phyloP scores from a whole-genome alignment of 2,797 vertebrate genomes.

The Pampus argenteus region DNA sequence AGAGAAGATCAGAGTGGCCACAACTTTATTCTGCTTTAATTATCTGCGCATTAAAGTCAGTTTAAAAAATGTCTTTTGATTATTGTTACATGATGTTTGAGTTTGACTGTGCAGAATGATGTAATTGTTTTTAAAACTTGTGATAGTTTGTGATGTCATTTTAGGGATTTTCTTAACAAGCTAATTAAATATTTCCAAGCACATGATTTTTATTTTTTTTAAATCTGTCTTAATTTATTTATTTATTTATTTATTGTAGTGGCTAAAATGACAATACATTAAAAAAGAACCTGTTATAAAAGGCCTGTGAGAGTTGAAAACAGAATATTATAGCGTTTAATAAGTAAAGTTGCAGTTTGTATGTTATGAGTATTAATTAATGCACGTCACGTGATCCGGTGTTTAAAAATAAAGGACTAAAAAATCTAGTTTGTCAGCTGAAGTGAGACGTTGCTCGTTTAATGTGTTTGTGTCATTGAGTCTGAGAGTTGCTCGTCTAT shows the following conservation, averaged over 20 bases:
- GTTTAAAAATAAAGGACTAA: not conserved
- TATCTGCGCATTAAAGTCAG: not conserved
- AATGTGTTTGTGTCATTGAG: constrained; percentile 49
- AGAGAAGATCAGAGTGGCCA: not conserved
- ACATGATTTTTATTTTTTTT: not conserved
- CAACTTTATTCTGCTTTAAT: constrained; percentile 39
- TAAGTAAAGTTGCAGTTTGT: not conserved
- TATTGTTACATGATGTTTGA: too few relatives aligned
- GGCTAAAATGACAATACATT: not conserved
- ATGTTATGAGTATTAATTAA: not conserved
- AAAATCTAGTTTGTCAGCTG: not conserved
- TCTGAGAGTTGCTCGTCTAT: constrained; percentile 72
- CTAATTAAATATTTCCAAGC: too few relatives aligned
- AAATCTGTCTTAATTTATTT: not conserved
- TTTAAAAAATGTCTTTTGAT: too few relatives aligned
- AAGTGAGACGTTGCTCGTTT: constrained; percentile 2
- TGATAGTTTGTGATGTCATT: too few relatives aligned
- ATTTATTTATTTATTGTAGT: too few relatives aligned
- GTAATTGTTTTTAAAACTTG: too few relatives aligned
- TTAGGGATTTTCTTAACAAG: too few relatives aligned
- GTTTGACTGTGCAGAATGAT: too few relatives aligned
- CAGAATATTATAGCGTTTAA: not conserved
- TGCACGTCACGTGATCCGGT: too few relatives aligned
- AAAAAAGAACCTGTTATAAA: not conserved
- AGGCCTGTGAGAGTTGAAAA: not conserved